These are phyloP conservation scores for Agrochola litura DNA, from an alignment of 2,888 invertebrate genomes.

Conservation along the genomic window DNA sequence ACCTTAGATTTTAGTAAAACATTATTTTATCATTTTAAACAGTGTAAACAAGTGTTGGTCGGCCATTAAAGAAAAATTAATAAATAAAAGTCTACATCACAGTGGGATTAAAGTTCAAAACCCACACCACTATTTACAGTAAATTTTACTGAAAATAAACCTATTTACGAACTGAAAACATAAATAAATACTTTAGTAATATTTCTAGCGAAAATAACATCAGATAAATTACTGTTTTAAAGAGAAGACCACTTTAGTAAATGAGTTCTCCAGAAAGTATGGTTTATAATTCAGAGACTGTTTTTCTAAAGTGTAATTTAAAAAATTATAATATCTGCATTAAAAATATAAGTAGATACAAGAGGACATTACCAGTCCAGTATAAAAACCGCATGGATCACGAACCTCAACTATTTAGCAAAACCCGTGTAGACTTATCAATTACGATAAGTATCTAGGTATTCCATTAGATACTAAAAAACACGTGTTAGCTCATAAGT, in stretches of 20 bases:
- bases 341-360: not conserved
- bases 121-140: not conserved
- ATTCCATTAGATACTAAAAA: not conserved
- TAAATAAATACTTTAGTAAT: slow-evolving; percentile 1
- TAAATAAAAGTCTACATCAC: not conserved
- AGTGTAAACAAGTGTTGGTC: no score
- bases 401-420: not conserved
- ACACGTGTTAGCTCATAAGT: not conserved
- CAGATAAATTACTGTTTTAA: slow-evolving; percentile 33
- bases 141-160: not conserved
- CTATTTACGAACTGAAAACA: not conserved
- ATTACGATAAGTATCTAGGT: not conserved
- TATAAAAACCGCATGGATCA: not conserved
- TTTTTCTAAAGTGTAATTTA: not conserved
- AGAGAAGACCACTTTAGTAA: slow-evolving; percentile 35
- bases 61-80: no score
- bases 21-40: no score
- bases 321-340: not conserved
- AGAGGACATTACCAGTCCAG: no score
- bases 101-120: not conserved
- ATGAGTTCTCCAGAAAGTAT: slow-evolving; percentile 21
- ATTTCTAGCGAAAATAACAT: slow-evolving; percentile 15
- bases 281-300: slow-evolving; percentile 1
- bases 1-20: no score
- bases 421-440: not conserved